These are phyloP conservation scores for Melikaiella ostensackeni DNA, from an alignment of 2,888 invertebrate species.

Conservation along the genomic window DNA sequence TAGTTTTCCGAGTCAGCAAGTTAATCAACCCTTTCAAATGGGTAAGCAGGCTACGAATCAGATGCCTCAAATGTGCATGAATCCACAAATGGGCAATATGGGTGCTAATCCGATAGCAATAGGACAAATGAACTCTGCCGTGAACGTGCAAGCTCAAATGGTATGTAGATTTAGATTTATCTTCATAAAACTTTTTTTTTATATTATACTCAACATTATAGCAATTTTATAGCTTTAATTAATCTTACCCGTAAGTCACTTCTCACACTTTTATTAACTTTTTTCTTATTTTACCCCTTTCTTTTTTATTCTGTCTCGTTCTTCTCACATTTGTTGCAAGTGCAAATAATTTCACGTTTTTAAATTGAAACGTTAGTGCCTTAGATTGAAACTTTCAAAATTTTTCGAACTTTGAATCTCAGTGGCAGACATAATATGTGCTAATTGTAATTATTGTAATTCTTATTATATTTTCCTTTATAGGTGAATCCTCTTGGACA, in stretches of 20 bases:
- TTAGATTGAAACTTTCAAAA: background rate
- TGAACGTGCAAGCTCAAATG: slow-evolving; percentile 71
- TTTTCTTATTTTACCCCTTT: too few relatives aligned
- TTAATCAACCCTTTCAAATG: slow-evolving; percentile 62
- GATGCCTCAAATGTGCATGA: slow-evolving; percentile 66
- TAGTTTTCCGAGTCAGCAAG: slow-evolving; percentile 62
- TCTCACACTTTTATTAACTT: too few relatives aligned
- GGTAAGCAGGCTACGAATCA: slow-evolving; percentile 64
- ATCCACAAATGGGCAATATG: slow-evolving; percentile 55
- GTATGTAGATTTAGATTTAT: slow-evolving; percentile 56
- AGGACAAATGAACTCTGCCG: slow-evolving; percentile 61
- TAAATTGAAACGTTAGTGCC: background rate
- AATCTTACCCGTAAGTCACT: too few relatives aligned
- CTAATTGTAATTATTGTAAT: background rate
- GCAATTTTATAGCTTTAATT: too few relatives aligned
- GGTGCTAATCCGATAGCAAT: slow-evolving; percentile 51
- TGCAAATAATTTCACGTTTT: background rate
- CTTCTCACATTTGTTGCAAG: too few relatives aligned
- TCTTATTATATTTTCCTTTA: slow-evolving; percentile 39
- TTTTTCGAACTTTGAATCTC: background rate
- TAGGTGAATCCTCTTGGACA: slow-evolving; percentile 71
- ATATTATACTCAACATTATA: too few relatives aligned
- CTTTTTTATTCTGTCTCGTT: too few relatives aligned
- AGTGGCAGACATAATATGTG: background rate
- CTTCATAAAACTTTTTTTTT: too few relatives aligned